Base-by-base conservation (phyloP, 2,888 invertebrate species). In the Ganaspis brasiliensis region DNA sequence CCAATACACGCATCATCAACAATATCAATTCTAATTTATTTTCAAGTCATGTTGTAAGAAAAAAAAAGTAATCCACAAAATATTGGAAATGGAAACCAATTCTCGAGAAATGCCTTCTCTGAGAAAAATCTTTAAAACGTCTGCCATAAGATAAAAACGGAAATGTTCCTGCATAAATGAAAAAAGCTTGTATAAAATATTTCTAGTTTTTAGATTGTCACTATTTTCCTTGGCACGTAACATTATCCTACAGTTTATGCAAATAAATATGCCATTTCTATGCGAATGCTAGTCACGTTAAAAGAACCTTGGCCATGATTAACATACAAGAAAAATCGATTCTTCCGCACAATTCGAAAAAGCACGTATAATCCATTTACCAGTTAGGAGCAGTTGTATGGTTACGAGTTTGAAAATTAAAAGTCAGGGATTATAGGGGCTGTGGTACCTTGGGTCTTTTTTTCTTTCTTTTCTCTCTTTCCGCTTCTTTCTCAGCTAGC, bases 351-450 rank as follows among this genome's bases (percentile, higher is more conserved):
- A 35, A 24, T 61, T 61, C 52, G 52, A 12, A 61, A 61, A 59
- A 61, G 19, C 19, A 35, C 37, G 6, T 61, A 35, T 61, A 61
- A 61, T 61, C 37, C 61, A 35, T 61, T 61, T 61, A 61, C n/a
- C 9, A 19, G 19, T 61, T 35, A 37, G 31, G 31, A 19, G 61
- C 59, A 59, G 35, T 61, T 61, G 37, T 35, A 37, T 35, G 61
- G 37, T 2, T 61, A 61, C 61, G 61, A 37, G 61, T 19, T 19
- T 61, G 37, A 61, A 61, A 52, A 61, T 61, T 61, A 61, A 61
- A 61, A 61, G 37, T 61, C 61, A 37, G 61, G 61, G 19, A 61
- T 61, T 61, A 61, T 61, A 19, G 37, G 61, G 61, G 61, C 61
- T 61, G 37, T 61, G 19, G 10, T 35, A 12, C 16, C 16, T 12